A percentile compares a stretch with the other conserved stretches of the same genome.
phyloP scores from a whole-genome alignment of 2,888 invertebrate species.

The Tuta absoluta region DNA sequence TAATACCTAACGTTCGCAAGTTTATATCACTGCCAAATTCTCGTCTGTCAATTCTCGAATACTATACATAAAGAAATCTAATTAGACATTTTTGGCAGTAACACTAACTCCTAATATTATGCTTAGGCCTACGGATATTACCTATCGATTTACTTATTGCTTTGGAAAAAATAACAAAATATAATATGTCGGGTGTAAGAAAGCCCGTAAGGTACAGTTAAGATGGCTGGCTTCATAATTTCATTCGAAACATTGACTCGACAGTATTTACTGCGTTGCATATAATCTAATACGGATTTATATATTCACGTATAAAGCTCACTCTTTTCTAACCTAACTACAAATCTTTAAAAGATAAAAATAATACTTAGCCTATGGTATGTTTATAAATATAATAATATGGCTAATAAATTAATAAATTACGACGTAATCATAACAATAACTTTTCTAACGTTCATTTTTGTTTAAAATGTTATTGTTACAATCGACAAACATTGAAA shows the following conservation, averaged over 20 bases:
- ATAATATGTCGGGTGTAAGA: constrained; percentile 54
- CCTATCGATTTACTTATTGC: constrained; percentile 68
- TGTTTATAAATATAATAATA: constrained; percentile 80
- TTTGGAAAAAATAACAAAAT: constrained; percentile 76
- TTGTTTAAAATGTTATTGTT: constrained; percentile 51
- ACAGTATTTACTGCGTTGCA: constrained; percentile 53
- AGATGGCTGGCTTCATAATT: constrained; percentile 68
- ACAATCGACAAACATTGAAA: constrained; percentile 52
- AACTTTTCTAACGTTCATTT: constrained; percentile 26
- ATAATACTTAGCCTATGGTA: constrained; percentile 80
- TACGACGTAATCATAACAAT: constrained; percentile 56
- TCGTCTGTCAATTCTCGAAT: constrained; percentile 51
- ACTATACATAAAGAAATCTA: constrained; percentile 49
- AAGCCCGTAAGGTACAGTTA: constrained; percentile 66
- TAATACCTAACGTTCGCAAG: constrained; percentile 49
- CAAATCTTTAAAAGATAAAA: constrained; percentile 77
- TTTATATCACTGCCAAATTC: constrained; percentile 65
- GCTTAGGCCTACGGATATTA: constrained; percentile 62
- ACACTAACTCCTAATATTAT: constrained; percentile 66
- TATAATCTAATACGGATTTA: constrained; percentile 62
- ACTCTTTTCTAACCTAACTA: constrained; percentile 77
- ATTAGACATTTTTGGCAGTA: constrained; percentile 65
- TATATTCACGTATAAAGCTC: constrained; percentile 73
- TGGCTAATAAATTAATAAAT: constrained; percentile 74
- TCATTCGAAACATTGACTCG: constrained; percentile 63